These are phyloP conservation scores for Synanthedon vespiformis DNA, from an alignment of 2,888 invertebrate species.

Conservation along the genomic window DNA sequence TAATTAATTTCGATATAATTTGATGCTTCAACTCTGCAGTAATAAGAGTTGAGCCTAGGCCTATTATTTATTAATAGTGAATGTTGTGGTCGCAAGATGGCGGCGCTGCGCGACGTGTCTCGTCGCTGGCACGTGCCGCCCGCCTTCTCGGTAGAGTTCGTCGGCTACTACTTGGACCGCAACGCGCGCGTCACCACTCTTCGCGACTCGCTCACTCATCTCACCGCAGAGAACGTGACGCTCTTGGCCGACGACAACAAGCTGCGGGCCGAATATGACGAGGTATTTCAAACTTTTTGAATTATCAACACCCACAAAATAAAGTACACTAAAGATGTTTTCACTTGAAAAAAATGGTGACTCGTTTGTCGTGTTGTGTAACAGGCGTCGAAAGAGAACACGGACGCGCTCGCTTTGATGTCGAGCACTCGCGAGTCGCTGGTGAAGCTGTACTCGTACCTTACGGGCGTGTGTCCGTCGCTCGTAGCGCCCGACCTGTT, in stretches of 20 bases:
- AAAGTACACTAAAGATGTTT: neutral
- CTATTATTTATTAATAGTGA: too few species aligned
- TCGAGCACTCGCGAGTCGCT: constrained; percentile 72
- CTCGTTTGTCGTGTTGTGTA: too few species aligned
- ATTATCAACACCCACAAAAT: constrained; percentile 1
- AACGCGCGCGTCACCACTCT: constrained; percentile 84
- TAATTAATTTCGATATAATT: too few species aligned
- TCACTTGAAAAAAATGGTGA: neutral
- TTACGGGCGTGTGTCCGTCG: constrained; percentile 72
- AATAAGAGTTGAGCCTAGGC: too few species aligned
- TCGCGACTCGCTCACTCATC: constrained; percentile 80
- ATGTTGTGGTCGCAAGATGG: constrained; percentile 43
- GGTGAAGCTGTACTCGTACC: constrained; percentile 72
- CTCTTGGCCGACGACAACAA: constrained; percentile 83
- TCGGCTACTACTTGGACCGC: constrained; percentile 92
- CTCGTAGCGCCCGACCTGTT: constrained; percentile 66
- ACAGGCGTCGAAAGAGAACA: constrained; percentile 63
- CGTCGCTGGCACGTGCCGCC: constrained; percentile 96
- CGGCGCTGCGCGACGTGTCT: constrained; percentile 85
- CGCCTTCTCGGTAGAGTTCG: constrained; percentile 94
- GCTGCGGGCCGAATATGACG: constrained; percentile 82
- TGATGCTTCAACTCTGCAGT: too few species aligned
- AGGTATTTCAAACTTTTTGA: constrained; percentile 46
- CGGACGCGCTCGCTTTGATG: constrained; percentile 74
- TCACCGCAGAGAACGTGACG: constrained; percentile 79